These are phyloP conservation scores for Solenopsis invicta DNA, from an alignment of 1,140 invertebrate species.

Conservation along the genomic window DNA sequence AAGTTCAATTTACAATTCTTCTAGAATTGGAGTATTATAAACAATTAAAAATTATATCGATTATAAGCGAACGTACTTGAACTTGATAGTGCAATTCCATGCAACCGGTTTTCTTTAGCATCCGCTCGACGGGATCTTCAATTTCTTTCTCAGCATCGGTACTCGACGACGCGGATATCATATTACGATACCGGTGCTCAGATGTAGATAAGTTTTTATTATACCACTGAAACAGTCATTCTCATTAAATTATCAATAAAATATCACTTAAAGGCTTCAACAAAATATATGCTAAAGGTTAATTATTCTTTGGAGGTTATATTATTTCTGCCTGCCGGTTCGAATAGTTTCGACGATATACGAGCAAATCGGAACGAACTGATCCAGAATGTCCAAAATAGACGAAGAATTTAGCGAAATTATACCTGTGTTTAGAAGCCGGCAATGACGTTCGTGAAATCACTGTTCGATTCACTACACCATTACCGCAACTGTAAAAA, in stretches of 20 bases:
- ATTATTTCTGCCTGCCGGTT: neutral
- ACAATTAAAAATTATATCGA: neutral
- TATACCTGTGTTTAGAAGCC: no score
- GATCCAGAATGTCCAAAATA: no score
- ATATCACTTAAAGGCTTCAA: neutral
- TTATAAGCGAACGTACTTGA: slow-evolving; percentile 87
- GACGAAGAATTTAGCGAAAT: no score
- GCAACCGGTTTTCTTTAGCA: slow-evolving; percentile 96
- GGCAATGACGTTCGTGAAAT: no score
- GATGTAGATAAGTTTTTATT: neutral
- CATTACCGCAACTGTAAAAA: no score
- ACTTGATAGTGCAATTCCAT: slow-evolving; percentile 95
- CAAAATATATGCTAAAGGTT: neutral
- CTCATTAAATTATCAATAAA: neutral
- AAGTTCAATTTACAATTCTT: neutral
- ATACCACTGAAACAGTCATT: neutral
- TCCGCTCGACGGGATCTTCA: slow-evolving; percentile 93
- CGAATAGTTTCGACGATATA: no score
- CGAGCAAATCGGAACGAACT: no score
- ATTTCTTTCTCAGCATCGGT: slow-evolving; percentile 80
- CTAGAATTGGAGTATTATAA: neutral
- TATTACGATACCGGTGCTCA: neutral
- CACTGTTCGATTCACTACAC: no score
- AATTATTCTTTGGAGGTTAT: neutral
- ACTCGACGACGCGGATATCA: neutral